Evolutionary conservation across 2,113 vertebrate species (phyloP).

Genomic region (Holacanthus passer): DNA sequence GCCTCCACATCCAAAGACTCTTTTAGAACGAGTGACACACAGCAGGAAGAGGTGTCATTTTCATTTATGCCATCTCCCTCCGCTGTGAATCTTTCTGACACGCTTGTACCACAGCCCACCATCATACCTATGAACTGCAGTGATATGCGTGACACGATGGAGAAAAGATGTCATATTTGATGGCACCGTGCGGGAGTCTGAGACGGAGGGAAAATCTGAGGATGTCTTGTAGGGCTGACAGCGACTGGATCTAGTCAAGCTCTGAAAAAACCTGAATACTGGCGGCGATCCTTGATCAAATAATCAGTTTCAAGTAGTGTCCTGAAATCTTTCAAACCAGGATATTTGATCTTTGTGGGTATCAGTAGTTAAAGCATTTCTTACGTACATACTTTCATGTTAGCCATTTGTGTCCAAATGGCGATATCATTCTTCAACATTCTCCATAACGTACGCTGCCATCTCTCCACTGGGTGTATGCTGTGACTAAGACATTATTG

Average conservation of each 20-base stretch:
- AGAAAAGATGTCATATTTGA: constrained; percentile 47
- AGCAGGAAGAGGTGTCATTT: constrained; percentile 70
- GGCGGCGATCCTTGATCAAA: constrained; percentile 14
- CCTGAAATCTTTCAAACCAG: not conserved
- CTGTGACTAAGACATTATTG: constrained; percentile 43
- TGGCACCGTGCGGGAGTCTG: not conserved
- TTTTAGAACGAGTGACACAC: constrained; percentile 64
- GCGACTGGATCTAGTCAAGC: constrained; percentile 8
- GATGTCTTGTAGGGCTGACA: not conserved
- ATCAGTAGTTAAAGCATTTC: not conserved
- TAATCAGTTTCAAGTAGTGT: constrained; percentile 1
- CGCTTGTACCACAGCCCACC: constrained; percentile 31
- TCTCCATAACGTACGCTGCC: constrained; percentile 4
- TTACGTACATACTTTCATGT: not conserved
- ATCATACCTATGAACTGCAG: constrained; percentile 22
- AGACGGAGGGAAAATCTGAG: not conserved
- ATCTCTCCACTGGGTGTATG: not conserved
- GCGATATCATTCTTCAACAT: not conserved
- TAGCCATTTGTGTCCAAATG: not conserved
- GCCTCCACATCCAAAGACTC: constrained; percentile 47
- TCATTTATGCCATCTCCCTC: constrained; percentile 54
- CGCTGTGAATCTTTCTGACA: constrained; percentile 60
- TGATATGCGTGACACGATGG: constrained; percentile 41
- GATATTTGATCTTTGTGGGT: not conserved
- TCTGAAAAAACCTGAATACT: constrained; percentile 6